Conservation (phyloP, 37 sponge, comb jelly and placozoan species). For the Aphrocallistes beatrix region DNA sequence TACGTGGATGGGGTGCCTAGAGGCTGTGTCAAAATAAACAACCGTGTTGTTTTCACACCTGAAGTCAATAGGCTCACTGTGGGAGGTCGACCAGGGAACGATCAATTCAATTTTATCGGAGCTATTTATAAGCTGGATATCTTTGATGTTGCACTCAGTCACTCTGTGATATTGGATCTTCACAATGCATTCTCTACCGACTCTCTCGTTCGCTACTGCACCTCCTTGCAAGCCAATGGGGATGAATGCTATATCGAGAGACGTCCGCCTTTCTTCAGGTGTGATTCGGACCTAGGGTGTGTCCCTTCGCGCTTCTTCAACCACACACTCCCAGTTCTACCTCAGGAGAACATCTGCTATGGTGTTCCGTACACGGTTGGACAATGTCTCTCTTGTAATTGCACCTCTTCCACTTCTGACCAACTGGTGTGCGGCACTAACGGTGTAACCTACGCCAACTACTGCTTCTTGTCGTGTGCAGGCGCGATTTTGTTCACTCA, state of each 20-base stretch:
- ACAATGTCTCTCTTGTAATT: not conserved
- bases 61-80: not conserved
- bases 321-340: not conserved
- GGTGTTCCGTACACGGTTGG: not conserved
- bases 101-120: not conserved
- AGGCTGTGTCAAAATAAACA: not conserved
- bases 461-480: not conserved
- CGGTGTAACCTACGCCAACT: not conserved
- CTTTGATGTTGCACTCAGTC: not conserved
- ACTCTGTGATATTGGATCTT: not conserved
- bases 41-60: not conserved
- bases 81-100: not conserved
- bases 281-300: not conserved
- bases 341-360: not conserved
- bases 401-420: not conserved
- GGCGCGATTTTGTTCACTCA: not conserved
- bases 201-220: slow-evolving; percentile 1
- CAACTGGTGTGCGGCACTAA: not conserved
- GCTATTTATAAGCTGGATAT: not conserved
- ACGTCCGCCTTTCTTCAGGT: not conserved
- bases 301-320: not conserved
- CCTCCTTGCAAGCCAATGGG: not conserved
- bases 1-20: not conserved
- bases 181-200: not conserved
- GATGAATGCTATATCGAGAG: not conserved